Evolutionary conservation across 2,113 vertebrate species (phyloP), one percentile per base, ranked within the genome.

Genomic region (Neogale vison): DNA sequence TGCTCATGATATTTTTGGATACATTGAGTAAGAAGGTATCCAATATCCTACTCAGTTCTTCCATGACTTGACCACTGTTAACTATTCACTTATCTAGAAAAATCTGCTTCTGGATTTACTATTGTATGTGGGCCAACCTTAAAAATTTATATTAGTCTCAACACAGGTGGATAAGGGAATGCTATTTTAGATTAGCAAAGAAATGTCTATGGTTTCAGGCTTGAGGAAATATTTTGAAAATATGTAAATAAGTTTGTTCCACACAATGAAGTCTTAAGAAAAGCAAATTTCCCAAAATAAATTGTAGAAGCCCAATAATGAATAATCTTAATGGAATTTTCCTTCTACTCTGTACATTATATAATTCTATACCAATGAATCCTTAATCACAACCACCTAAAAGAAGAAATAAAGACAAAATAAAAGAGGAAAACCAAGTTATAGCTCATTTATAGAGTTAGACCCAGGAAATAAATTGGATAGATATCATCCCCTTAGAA

Each of bases 31-130:
- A 65, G 4, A 39, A 6, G 10, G 2, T 5, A 7, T 34, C 77
- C 2, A 7, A 12, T 13, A 13, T 34, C 17, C 1, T 4, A 2
- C 7, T 17, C n/a, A 5, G 5, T 15, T 1, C 7, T 6, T 55
- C 23, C 8, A 20, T 14, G 4, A 1, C 36, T 36, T 31, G 18
- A 34, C 7, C 57, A 42, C 7, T 4, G 3, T 1, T 2, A 45
- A 74, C 1, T 1, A 1, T 2, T 1, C 14, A 42, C 34, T n/a
- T 6, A 47, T 20, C 86, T 59, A 31, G 36, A 59, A 67, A 59
- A 47, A 0, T 4, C 31, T 71, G 1, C 7, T 47, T 63, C 57
- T 47, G 26, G 50, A 23, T 24, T 65, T 18, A 71, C 6, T 3
- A 84, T 14, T 1, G 1, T 24, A 4, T 1, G 13, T n/a, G 11